These are phyloP conservation scores for Grallaria varia DNA, from an alignment of 2,113 vertebrate genomes.

Conservation along the genomic window DNA sequence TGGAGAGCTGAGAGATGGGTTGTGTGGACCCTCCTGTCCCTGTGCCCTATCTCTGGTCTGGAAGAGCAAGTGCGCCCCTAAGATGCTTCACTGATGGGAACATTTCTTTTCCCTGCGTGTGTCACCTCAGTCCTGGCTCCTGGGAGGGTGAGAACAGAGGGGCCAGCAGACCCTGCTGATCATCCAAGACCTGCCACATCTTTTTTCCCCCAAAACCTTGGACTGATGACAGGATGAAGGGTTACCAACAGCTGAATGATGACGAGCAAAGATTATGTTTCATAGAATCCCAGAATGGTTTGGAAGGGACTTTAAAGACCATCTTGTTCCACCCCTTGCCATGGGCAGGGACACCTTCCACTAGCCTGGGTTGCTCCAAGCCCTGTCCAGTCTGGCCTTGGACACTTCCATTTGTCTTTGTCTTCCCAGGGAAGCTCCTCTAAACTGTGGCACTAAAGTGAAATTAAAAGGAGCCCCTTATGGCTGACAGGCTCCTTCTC, in stretches of 20 bases:
- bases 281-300: neutral
- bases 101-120: fast-evolving
- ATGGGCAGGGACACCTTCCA: neutral
- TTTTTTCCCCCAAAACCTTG: fast-evolving
- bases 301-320: neutral
- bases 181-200: neutral
- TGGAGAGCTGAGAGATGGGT: neutral
- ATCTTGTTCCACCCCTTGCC: neutral
- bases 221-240: neutral
- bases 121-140: neutral
- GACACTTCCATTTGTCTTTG: neutral
- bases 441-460: neutral
- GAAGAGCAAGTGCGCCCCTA: neutral
- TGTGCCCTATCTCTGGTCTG: neutral
- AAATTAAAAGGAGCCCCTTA: too few relatives aligned
- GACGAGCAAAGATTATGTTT: neutral
- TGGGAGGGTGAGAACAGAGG: neutral
- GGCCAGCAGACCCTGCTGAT: neutral
- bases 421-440: neutral
- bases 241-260: fast-evolving
- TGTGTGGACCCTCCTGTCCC: neutral
- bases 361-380: neutral
- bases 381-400: neutral
- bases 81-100: neutral
- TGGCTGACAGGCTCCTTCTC: neutral